These are phyloP conservation scores for Macroramphosus scolopax DNA, from an alignment of 2,797 vertebrate genomes.

Conservation along the genomic window DNA sequence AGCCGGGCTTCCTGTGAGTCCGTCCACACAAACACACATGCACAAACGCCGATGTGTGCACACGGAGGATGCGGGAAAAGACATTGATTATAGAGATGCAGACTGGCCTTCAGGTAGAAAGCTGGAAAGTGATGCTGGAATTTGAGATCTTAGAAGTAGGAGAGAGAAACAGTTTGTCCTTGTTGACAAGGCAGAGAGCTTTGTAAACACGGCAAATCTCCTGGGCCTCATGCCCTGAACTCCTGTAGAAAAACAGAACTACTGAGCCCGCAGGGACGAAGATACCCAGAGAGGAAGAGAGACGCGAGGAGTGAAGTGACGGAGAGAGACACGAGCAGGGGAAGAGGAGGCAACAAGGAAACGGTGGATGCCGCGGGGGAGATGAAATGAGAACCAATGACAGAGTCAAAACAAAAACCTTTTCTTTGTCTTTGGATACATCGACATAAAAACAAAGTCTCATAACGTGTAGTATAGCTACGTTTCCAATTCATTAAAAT, in stretches of 20 bases:
- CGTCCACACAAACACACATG: slow-evolving; percentile 1
- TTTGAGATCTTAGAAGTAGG: slow-evolving; percentile 40
- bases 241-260: slow-evolving; percentile 60
- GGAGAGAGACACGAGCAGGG: slow-evolving; percentile 32
- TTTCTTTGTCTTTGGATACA: not conserved
- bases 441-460: not conserved
- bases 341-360: slow-evolving; percentile 30
- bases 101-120: slow-evolving; percentile 34
- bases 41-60: not conserved
- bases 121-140: slow-evolving; percentile 27
- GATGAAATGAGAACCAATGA: slow-evolving; percentile 19
- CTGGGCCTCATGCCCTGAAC: slow-evolving; percentile 65
- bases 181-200: slow-evolving; percentile 72
- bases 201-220: slow-evolving; percentile 74
- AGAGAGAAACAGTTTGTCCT: slow-evolving; percentile 61
- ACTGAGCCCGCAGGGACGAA: slow-evolving; percentile 43
- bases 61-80: slow-evolving; percentile 33
- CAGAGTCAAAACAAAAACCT: slow-evolving; percentile 19
- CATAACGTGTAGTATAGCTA: too few relatives aligned
- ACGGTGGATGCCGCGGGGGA: slow-evolving; percentile 29
- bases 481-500: slow-evolving; percentile 21
- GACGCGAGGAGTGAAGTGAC: slow-evolving; percentile 48
- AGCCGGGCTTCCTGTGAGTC: slow-evolving; percentile 48
- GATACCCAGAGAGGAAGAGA: slow-evolving; percentile 44
- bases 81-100: slow-evolving; percentile 20